A percentile compares a stretch with the other conserved stretches of the same genome.
Conservation (phyloP, 2,888 invertebrate genomes). For the Lissonota sp. region DNA sequence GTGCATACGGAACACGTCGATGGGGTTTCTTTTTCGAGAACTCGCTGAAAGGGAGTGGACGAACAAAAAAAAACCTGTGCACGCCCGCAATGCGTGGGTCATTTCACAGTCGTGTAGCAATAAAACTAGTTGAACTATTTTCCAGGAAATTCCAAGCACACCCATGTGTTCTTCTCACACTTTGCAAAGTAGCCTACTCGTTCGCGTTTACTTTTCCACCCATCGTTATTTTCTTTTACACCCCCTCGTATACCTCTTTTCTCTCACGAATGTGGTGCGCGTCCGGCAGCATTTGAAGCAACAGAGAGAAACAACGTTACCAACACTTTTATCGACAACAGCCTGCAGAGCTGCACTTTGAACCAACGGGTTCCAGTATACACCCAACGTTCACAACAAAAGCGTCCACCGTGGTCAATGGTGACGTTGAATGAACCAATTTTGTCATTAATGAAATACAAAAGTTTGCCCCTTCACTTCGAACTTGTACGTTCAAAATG, state of each 20-base stretch:
- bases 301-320: neutral
- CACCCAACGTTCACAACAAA: neutral
- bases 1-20: conserved; percentile 22
- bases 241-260: neutral
- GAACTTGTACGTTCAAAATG: too few species aligned
- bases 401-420: neutral
- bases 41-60: neutral
- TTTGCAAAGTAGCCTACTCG: neutral
- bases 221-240: neutral
- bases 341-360: neutral
- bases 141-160: conserved; percentile 24
- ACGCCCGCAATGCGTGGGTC: conserved; percentile 16
- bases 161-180: conserved; percentile 1
- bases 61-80: conserved; percentile 25
- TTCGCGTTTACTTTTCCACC: neutral
- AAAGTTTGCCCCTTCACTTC: neutral
- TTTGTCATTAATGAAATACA: neutral
- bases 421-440: neutral
- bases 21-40: conserved; percentile 30
- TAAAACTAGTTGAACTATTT: conserved; percentile 52
- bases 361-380: conserved; percentile 3
- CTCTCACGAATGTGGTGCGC: neutral
- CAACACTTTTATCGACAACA: neutral
- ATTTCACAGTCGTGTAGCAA: conserved; percentile 49
- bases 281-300: neutral